Evolutionary conservation across 2,797 vertebrate genomes (phyloP).

Genomic region (Microctenopoma lineatum): DNA sequence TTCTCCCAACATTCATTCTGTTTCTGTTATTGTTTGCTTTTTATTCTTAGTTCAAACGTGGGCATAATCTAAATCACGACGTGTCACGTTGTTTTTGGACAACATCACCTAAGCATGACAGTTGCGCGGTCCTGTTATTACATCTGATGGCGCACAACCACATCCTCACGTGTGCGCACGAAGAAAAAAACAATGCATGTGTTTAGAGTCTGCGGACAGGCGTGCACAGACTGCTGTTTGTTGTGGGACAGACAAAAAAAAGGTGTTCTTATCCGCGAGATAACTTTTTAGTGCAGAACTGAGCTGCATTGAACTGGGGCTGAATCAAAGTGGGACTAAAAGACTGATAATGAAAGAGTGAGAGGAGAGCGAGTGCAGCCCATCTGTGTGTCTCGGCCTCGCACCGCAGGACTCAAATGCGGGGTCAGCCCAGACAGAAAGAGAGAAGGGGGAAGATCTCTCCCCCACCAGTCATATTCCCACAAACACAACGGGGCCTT

Average conservation of each 20-base stretch:
- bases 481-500: conserved; percentile 86
- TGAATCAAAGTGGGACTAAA: conserved; percentile 49
- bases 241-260: conserved; percentile 28
- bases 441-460: conserved; percentile 46
- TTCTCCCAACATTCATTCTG: background rate
- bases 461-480: conserved; percentile 84
- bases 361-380: conserved; percentile 77
- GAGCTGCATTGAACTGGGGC: conserved; percentile 36
- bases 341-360: conserved; percentile 56
- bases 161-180: conserved; percentile 70
- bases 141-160: conserved; percentile 67
- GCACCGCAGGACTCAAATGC: conserved; percentile 84
- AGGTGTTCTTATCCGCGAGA: conserved; percentile 5
- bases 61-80: conserved; percentile 44
- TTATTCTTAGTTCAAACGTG: conserved; percentile 14
- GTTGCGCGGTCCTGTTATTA: conserved; percentile 66
- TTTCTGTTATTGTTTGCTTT: conserved; percentile 6
- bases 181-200: conserved; percentile 56
- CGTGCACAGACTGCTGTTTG: conserved; percentile 43
- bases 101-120: conserved; percentile 56
- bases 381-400: conserved; percentile 88
- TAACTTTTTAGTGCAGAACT: background rate
- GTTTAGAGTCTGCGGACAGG: conserved; percentile 53
- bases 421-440: conserved; percentile 74
- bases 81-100: conserved; percentile 60